Conservation (phyloP, 2,888 invertebrate genomes). For the Muschampia plurimacula region DNA sequence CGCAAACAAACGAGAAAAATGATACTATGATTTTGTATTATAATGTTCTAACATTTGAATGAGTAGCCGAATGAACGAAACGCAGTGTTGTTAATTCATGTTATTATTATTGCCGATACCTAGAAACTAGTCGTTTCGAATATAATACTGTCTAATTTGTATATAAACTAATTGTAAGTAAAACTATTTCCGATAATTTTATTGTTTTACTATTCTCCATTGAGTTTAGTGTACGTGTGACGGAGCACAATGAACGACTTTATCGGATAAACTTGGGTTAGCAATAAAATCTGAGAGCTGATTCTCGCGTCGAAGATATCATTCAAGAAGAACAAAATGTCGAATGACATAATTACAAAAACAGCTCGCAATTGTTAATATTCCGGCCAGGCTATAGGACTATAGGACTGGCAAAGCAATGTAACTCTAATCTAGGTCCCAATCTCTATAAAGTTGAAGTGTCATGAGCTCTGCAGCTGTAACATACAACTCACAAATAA, state of each 20-base stretch:
- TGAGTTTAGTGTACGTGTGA: not conserved
- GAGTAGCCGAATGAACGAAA: not conserved
- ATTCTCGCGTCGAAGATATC: not conserved
- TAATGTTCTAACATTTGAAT: not conserved
- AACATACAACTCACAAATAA: too few relatives aligned
- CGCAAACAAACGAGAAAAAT: too few relatives aligned
- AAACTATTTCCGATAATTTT: not conserved
- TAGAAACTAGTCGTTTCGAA: not conserved
- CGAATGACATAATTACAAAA: too few relatives aligned
- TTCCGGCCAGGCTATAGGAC: too few relatives aligned
- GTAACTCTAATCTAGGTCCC: too few relatives aligned
- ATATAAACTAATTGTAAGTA: not conserved
- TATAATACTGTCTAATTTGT: not conserved
- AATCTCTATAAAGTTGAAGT: too few relatives aligned
- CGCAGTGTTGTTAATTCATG: not conserved
- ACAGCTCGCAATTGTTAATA: too few relatives aligned
- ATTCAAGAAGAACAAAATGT: too few relatives aligned
- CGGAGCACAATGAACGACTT: constrained; percentile 1
- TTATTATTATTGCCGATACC: not conserved
- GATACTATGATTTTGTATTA: too few relatives aligned
- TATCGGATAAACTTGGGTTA: not conserved
- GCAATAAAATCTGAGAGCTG: not conserved
- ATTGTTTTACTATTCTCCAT: constrained; percentile 1
- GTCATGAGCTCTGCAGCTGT: too few relatives aligned
- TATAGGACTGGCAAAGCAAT: too few relatives aligned